Conservation (phyloP, 2,888 invertebrate genomes). For the Tortrix viridana region DNA sequence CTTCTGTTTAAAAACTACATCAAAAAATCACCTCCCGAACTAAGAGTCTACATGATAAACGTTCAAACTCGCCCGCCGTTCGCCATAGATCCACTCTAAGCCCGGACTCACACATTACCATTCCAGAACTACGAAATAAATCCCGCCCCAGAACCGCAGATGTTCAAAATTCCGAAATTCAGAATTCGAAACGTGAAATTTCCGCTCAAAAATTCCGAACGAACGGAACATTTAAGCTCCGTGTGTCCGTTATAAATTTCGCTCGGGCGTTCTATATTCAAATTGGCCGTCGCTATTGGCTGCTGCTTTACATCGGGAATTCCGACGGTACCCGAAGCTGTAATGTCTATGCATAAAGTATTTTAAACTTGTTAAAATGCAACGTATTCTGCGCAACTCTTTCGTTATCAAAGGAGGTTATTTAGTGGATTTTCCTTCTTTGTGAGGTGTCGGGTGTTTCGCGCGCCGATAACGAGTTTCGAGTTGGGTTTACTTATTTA, state of each 20-base stretch:
- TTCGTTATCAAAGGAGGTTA: constrained; percentile 63
- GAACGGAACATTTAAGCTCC: constrained; percentile 66
- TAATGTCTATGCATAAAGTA: constrained; percentile 83
- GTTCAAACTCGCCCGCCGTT: constrained; percentile 18
- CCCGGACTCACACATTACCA: constrained; percentile 32
- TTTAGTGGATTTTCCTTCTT: constrained; percentile 61
- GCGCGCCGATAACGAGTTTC: constrained; percentile 39
- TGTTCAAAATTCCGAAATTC: constrained; percentile 39
- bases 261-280: constrained; percentile 81
- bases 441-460: constrained; percentile 55
- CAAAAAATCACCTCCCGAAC: constrained; percentile 12
- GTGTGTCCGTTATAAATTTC: constrained; percentile 79
- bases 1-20: neutral
- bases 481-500: constrained; percentile 12
- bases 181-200: constrained; percentile 43
- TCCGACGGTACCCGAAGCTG: constrained; percentile 53
- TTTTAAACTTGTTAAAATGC: constrained; percentile 83
- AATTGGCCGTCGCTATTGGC: constrained; percentile 78
- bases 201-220: constrained; percentile 38
- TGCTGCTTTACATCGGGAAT: constrained; percentile 62
- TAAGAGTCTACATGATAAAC: constrained; percentile 20
- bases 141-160: constrained; percentile 35
- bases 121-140: constrained; percentile 35
- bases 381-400: constrained; percentile 66
- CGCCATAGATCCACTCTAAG: constrained; percentile 17